Base-by-base conservation (phyloP, 2,888 invertebrate species). In the Callimorpha dominula region DNA sequence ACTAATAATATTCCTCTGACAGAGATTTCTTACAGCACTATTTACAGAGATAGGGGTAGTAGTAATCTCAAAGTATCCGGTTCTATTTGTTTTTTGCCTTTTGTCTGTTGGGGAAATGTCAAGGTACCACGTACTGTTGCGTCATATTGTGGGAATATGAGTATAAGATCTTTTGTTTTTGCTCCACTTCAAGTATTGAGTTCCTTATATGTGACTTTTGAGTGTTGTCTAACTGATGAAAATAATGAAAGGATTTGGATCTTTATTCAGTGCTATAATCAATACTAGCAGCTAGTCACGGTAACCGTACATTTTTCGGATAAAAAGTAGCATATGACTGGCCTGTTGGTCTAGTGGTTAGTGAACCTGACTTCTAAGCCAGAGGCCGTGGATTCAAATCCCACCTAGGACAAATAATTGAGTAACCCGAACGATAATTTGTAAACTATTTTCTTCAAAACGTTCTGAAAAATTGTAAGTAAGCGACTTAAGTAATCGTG, bases 71-170 rank as follows among this genome's bases (percentile, higher is more conserved):
- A 46, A 54, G 60, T 70, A 57, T 64, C 62, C 42, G 42, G 54
- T 67, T 70, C 43, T 40, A 63, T 73, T 42, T 57, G 6, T 67
- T 57, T n/a, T 4, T 50, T 46, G 67, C 70, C 20, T 67, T 70
- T 70, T 67, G 73, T 73, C 17, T 49, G 49, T 14, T 14, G 8
- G 40, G 9, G n/a, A 73, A 70, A 70, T 68, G 42, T 67, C 67
- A 70, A 73, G 50, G 70, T 66, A 54, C 15, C 63, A 64, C 52
- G 12, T 65, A 72, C 12, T 31, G 20, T 68, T 69, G 46, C 62
- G 52, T 60, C 62, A 72, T 14, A 31, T 9, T 17, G n/a, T 57
- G 20, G 9, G 1, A 68, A n/a, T 20, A 54, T 14, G 42, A 17
- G 15, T 40, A 17, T 12, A 14, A 54, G 14, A 49, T 15, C 46